Conservation (phyloP, 2,888 invertebrate species). For the Ormia ochracea region DNA sequence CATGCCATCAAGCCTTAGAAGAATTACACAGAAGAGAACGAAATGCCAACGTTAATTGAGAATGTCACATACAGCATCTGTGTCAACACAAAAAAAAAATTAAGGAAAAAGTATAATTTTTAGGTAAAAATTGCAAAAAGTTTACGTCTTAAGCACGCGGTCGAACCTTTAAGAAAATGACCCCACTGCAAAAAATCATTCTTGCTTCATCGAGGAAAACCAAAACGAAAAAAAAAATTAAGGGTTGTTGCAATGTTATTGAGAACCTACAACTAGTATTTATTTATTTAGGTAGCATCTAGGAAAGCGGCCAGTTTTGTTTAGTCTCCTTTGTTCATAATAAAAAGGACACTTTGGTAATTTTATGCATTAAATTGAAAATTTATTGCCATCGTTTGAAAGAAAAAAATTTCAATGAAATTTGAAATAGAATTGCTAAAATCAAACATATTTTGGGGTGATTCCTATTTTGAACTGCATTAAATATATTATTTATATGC, state of each 20-base stretch:
- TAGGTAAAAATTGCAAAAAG: conserved; percentile 31
- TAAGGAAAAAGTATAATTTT: conserved; percentile 21
- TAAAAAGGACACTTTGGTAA: conserved; percentile 44
- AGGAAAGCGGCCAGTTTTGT: conserved; percentile 25
- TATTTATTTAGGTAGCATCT: conserved; percentile 29
- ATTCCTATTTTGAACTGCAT: conserved; percentile 48
- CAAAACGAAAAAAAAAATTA: too few species aligned
- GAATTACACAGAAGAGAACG: background rate
- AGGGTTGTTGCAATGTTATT: conserved; percentile 42
- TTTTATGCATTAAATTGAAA: conserved; percentile 58
- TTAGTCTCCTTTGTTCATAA: background rate
- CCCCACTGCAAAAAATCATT: conserved; percentile 69
- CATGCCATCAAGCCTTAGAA: conserved; percentile 51
- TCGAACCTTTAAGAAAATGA: conserved; percentile 58
- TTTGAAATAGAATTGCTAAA: conserved; percentile 31
- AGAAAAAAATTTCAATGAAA: conserved; percentile 6
- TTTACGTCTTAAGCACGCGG: conserved; percentile 51
- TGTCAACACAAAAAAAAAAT: conserved; percentile 19
- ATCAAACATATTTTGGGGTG: conserved; percentile 35
- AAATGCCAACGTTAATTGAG: conserved; percentile 39
- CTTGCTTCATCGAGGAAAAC: conserved; percentile 57
- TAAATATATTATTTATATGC: conserved; percentile 45
- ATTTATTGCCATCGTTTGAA: conserved; percentile 33
- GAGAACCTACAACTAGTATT: background rate
- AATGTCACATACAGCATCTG: conserved; percentile 59